Evolutionary conservation across 2,113 vertebrate genomes (phyloP), one percentile per base, ranked within the genome.

Genomic region (Epinephelus moara): DNA sequence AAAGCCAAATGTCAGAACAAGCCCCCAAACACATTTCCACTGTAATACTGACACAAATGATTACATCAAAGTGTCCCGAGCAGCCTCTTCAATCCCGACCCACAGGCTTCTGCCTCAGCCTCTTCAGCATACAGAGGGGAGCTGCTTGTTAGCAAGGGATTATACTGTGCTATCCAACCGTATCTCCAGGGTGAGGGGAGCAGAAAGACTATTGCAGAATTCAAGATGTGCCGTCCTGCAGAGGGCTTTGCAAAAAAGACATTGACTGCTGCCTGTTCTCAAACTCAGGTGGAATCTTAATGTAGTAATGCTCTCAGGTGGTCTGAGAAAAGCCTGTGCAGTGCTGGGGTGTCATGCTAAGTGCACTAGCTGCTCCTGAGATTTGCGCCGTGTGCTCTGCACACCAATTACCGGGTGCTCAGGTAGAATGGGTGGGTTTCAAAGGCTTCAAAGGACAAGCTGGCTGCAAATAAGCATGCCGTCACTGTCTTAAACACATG

Each of bases 231-330:
- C 45, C 30, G 5, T 72, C 40, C 53, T 59, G 37, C 75, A 68
- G 14, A 76, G 66, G 53, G 14, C 18, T 0, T 0, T 66, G 15
- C n/a, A 40, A 64, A 52, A 72, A 83, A 60, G 13, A 30, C 37
- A 2, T 13, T 57, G 87, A 82, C 79, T 78, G 27, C 80, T 85
- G 82, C 66, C 67, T 66, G 60, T 75, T 84, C 50, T 30, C 19
- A 70, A 4, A 78, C 85, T 77, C 74, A 70, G 56, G 89, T 80
- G 74, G 91, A 92, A 87, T 92, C 13, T 60, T 79, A 86, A 91
- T 85, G 73, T n/a, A 42, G 42, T n/a, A 57, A 75, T 52, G 70
- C 71, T 89, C 77, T 77, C 74, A 81, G 78, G 33, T 87, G 74
- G 73, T 42, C 30, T 42, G 77, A 73, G 78, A 63, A 70, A 78